These are phyloP conservation scores for Eupithecia subfuscata DNA, from an alignment of 2,888 invertebrate genomes.

Conservation along the genomic window DNA sequence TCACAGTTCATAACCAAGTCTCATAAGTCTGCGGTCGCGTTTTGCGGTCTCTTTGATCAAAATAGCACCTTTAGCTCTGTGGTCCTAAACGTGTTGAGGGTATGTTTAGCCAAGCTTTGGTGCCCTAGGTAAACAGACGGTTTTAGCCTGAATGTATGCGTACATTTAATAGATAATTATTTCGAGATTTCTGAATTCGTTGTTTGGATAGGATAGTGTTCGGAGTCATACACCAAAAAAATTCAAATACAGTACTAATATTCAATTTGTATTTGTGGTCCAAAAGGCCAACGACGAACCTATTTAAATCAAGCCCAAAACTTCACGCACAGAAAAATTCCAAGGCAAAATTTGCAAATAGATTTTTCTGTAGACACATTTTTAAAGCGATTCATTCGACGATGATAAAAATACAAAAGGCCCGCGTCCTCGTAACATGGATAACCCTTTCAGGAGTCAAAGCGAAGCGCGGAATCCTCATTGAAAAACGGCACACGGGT, in stretches of 20 bases:
- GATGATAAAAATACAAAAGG: constrained; percentile 76
- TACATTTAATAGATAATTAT: neutral
- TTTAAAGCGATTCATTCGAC: constrained; percentile 67
- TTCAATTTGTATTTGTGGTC: neutral
- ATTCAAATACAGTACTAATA: neutral
- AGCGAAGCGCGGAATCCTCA: constrained; percentile 66
- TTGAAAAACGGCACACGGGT: constrained; percentile 73
- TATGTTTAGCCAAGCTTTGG: constrained; percentile 36
- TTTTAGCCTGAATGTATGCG: neutral
- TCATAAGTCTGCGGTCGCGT: neutral
- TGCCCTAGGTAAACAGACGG: constrained; percentile 14
- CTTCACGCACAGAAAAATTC: constrained; percentile 22
- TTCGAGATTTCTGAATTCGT: neutral
- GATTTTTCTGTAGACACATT: constrained; percentile 47
- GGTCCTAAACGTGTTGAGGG: constrained; percentile 51
- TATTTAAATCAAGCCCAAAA: neutral
- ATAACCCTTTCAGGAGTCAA: constrained; percentile 74
- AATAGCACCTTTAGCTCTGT: constrained; percentile 8
- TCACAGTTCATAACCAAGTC: neutral
- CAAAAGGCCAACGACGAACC: neutral
- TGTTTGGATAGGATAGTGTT: neutral
- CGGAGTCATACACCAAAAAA: neutral
- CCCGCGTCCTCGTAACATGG: constrained; percentile 59
- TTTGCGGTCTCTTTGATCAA: constrained; percentile 9
- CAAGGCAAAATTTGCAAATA: constrained; percentile 37